phyloP scores from a whole-genome alignment of 2,113 vertebrate species.

The Ptychochromis oligacanthus region DNA sequence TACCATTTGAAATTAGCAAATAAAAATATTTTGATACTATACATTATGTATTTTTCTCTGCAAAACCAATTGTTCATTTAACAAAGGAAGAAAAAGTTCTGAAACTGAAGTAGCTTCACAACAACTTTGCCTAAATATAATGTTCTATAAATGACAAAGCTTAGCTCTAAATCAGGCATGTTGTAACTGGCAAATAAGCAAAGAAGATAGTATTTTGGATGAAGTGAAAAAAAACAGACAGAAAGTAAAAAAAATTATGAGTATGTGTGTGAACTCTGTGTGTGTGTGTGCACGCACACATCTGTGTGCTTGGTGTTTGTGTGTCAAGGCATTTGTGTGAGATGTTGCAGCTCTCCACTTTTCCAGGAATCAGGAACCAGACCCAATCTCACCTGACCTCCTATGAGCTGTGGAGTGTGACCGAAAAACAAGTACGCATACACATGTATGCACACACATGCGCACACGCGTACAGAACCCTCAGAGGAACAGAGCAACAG shows the following conservation, averaged over 20 bases:
- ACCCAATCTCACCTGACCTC: constrained; percentile 73
- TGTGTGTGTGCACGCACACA: constrained; percentile 4
- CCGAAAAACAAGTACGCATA: constrained; percentile 47
- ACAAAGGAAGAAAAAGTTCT: background rate
- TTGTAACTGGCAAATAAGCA: background rate
- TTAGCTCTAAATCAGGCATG: background rate
- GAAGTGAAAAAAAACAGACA: background rate
- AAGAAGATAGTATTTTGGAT: background rate
- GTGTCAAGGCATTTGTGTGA: constrained; percentile 58
- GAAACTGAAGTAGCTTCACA: background rate
- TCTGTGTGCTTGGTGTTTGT: constrained; percentile 1
- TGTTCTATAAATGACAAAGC: background rate
- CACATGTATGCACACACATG: constrained; percentile 1
- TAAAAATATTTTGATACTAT: accelerated
- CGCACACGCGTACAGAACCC: constrained; percentile 9
- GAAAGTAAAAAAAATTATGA: background rate
- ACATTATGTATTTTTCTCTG: background rate
- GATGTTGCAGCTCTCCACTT: constrained; percentile 73
- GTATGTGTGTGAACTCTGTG: constrained; percentile 4
- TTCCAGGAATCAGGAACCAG: constrained; percentile 76
- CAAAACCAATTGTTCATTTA: background rate
- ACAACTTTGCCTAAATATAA: background rate
- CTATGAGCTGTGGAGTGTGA: constrained; percentile 59
- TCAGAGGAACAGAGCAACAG: constrained; percentile 68
- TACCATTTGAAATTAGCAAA: background rate